These are phyloP conservation scores for Drosophila ogumai DNA, from an alignment of 1,140 invertebrate species.

Conservation along the genomic window DNA sequence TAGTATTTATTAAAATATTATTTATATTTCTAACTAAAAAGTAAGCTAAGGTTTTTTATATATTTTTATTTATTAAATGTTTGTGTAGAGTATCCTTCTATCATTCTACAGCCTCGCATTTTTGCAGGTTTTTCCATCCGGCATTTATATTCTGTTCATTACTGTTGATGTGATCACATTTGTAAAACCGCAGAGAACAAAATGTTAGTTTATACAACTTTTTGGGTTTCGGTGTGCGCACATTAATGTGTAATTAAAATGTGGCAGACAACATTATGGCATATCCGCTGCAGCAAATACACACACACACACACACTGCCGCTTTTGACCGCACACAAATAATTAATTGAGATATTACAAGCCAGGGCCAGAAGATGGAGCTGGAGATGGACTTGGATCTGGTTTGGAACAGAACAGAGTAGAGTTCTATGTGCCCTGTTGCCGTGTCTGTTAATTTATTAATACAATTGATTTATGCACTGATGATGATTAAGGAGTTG, in stretches of 20 bases:
- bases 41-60: not conserved
- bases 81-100: not conserved
- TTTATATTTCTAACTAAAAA: not conserved
- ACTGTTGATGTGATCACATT: slow-evolving; percentile 61
- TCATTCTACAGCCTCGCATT: not conserved
- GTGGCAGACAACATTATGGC: slow-evolving; percentile 69
- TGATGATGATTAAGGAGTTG: slow-evolving; percentile 57
- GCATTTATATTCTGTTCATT: slow-evolving; percentile 28
- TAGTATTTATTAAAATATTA: not conserved
- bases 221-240: slow-evolving; percentile 58
- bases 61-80: not conserved
- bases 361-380: slow-evolving; percentile 23
- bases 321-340: slow-evolving; percentile 71
- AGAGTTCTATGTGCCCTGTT: slow-evolving; percentile 12
- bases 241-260: slow-evolving; percentile 81
- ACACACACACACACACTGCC: slow-evolving; percentile 27
- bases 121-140: not conserved
- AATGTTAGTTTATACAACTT: slow-evolving; percentile 69
- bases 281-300: slow-evolving; percentile 35
- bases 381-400: not conserved
- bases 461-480: slow-evolving; percentile 80
- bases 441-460: slow-evolving; percentile 71
- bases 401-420: not conserved
- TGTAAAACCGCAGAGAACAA: slow-evolving; percentile 68
- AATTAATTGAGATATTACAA: slow-evolving; percentile 78